Evolutionary conservation across 2,888 invertebrate genomes (phyloP).

Genomic region (Periphyllus acericola): DNA sequence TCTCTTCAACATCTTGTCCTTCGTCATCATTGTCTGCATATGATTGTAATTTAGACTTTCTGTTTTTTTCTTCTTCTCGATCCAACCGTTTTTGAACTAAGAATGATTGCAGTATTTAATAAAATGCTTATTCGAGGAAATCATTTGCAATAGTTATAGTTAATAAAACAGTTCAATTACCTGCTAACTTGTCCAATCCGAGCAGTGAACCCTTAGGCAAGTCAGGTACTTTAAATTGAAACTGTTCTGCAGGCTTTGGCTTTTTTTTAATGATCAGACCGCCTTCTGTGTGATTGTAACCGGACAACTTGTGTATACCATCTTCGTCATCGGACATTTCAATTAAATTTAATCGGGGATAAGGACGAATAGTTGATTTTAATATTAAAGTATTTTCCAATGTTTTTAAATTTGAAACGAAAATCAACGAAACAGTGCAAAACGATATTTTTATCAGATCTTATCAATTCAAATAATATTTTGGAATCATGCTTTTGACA

Average conservation of each 20-base stretch:
- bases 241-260: slow-evolving; percentile 67
- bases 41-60: slow-evolving; percentile 69
- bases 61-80: slow-evolving; percentile 65
- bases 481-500: neutral
- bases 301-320: slow-evolving; percentile 79
- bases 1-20: slow-evolving; percentile 50
- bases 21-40: slow-evolving; percentile 72
- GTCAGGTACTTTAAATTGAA: slow-evolving; percentile 77
- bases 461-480: slow-evolving; percentile 18
- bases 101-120: slow-evolving; percentile 44
- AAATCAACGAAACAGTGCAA: neutral
- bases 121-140: neutral
- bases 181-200: slow-evolving; percentile 87
- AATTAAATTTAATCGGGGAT: neutral
- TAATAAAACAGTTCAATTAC: slow-evolving; percentile 64
- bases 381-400: neutral
- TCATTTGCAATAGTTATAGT: neutral
- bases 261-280: slow-evolving; percentile 80
- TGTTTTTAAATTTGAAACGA: neutral
- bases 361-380: neutral
- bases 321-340: slow-evolving; percentile 67
- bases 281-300: slow-evolving; percentile 73
- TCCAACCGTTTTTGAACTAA: slow-evolving; percentile 67
- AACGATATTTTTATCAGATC: neutral
- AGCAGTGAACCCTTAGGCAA: slow-evolving; percentile 74